phyloP scores from a whole-genome alignment of 1,140 invertebrate genomes.

The Ooceraea biroi region DNA sequence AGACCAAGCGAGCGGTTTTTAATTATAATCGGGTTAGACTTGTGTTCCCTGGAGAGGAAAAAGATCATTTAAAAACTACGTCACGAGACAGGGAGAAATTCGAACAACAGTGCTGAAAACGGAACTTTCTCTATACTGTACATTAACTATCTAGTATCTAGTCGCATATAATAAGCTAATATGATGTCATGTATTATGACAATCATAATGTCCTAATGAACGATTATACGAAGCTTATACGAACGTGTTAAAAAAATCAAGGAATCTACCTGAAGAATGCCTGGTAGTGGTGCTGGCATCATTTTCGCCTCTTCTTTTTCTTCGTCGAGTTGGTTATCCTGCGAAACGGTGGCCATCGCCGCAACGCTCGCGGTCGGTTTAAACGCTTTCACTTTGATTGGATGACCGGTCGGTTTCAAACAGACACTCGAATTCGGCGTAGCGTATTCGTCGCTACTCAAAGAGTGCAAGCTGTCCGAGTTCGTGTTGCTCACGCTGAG shows the following conservation, averaged over 20 bases:
- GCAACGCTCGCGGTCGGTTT: conserved; percentile 84
- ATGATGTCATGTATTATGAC: too few species aligned
- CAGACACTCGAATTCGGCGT: conserved; percentile 73
- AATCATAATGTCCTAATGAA: too few species aligned
- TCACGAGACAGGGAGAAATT: conserved; percentile 12
- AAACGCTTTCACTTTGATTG: conserved; percentile 69
- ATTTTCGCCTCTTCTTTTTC: conserved; percentile 81
- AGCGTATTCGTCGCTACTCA: conserved; percentile 86
- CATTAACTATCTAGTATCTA: too few species aligned
- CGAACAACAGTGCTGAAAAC: conserved; percentile 37
- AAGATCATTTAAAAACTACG: conserved; percentile 69
- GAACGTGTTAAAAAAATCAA: neutral
- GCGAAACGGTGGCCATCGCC: conserved; percentile 77
- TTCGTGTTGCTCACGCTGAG: conserved; percentile 86
- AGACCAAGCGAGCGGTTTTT: conserved; percentile 73
- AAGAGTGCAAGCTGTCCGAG: conserved; percentile 87
- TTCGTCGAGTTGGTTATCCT: conserved; percentile 74
- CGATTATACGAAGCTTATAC: too few species aligned
- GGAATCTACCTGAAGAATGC: conserved; percentile 88
- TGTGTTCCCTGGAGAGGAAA: conserved; percentile 77
- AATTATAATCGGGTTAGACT: conserved; percentile 77
- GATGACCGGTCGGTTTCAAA: conserved; percentile 66
- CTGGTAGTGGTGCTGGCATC: conserved; percentile 85
- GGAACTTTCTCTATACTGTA: conserved; percentile 2
- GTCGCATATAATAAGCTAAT: too few species aligned